Conservation (phyloP, 2,113 vertebrate species). For the Carassius carassius region DNA sequence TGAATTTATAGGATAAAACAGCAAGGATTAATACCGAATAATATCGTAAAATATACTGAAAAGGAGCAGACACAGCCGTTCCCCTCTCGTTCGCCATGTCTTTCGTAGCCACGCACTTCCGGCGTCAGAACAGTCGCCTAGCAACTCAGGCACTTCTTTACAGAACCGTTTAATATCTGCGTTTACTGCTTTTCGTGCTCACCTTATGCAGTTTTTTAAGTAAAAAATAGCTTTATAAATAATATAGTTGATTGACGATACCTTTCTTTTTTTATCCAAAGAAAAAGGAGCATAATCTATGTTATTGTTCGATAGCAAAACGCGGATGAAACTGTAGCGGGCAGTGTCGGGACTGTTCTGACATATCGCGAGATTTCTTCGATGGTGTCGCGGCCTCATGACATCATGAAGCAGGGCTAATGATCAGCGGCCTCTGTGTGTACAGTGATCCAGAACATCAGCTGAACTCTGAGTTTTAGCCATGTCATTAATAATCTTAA, state of each 20-base stretch:
- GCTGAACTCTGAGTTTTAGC: background rate
- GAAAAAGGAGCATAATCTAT: background rate
- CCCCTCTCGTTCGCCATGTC: slow-evolving; percentile 68
- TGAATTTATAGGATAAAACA: slow-evolving; percentile 25
- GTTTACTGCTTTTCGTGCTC: background rate
- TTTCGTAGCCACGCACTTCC: slow-evolving; percentile 76
- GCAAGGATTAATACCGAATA: slow-evolving; percentile 7
- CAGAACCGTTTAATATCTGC: background rate
- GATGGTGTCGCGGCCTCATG: background rate
- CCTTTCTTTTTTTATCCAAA: no score
- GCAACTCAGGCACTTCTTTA: slow-evolving; percentile 62
- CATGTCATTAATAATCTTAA: slow-evolving; percentile 63
- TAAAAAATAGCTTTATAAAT: background rate
- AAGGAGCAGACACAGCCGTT: background rate
- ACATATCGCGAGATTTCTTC: slow-evolving; percentile 13
- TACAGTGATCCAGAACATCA: slow-evolving; percentile 12
- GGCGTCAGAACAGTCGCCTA: slow-evolving; percentile 71
- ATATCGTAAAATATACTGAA: slow-evolving; percentile 23
- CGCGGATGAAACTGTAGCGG: background rate
- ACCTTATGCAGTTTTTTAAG: background rate
- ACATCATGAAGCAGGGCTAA: background rate
- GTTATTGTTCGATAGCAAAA: background rate
- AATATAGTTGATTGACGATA: background rate
- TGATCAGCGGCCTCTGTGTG: background rate
- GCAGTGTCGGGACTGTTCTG: background rate